A percentile compares a stretch with the other conserved stretches of the same genome.
These are phyloP conservation scores for Lithophane ornitopus DNA, from an alignment of 2,888 invertebrate species.

Conservation along the genomic window DNA sequence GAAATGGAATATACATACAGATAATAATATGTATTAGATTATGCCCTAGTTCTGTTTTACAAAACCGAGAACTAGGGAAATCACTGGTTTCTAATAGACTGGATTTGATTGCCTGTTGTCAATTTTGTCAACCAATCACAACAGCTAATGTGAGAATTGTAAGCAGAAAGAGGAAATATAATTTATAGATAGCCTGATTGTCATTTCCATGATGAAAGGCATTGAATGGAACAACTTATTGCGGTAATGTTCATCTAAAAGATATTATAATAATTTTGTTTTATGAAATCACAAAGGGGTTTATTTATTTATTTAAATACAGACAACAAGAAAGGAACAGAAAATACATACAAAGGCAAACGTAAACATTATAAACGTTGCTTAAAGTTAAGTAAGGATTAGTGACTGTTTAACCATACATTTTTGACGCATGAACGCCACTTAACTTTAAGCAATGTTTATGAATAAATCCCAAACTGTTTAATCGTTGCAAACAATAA, in stretches of 20 bases:
- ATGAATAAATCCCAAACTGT: too few species aligned
- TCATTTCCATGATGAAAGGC: background rate
- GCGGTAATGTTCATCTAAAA: background rate
- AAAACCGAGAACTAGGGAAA: too few species aligned
- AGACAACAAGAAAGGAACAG: too few species aligned
- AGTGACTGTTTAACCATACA: too few species aligned
- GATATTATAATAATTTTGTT: background rate
- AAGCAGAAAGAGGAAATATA: background rate
- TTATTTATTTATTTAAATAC: too few species aligned
- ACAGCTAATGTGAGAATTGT: background rate
- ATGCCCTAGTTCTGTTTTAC: too few species aligned
- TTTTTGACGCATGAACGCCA: too few species aligned
- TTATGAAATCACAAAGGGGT: background rate
- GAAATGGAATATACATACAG: constrained; percentile 19
- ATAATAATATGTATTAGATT: background rate
- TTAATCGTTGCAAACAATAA: too few species aligned
- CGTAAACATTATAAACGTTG: too few species aligned
- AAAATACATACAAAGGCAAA: too few species aligned
- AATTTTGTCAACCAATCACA: background rate
- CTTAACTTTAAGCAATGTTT: too few species aligned
- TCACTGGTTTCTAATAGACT: background rate
- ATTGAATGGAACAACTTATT: background rate
- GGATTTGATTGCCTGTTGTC: background rate
- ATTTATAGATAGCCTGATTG: background rate
- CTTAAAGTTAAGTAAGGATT: too few species aligned